These are phyloP conservation scores for Tetranychus piercei DNA, from an alignment of 2,888 invertebrate genomes.

Conservation along the genomic window DNA sequence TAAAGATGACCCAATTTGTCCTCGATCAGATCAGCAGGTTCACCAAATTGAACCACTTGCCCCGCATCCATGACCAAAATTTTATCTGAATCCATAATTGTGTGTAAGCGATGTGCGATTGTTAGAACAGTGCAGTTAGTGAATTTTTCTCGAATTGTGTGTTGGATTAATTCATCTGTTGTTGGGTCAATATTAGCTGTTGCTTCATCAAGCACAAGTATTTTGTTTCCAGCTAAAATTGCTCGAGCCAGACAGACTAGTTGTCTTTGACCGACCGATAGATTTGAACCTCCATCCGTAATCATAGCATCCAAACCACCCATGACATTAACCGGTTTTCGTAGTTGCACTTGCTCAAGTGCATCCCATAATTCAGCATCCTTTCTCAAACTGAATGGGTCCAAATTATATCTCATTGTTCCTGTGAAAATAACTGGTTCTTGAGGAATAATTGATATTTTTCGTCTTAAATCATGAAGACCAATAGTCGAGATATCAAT, in stretches of 20 bases:
- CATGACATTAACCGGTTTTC: conserved; percentile 45
- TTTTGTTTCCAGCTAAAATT: conserved; percentile 58
- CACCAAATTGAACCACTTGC: conserved; percentile 39
- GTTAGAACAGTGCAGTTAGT: conserved; percentile 41
- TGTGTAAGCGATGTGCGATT: conserved; percentile 46
- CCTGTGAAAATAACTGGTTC: conserved; percentile 75
- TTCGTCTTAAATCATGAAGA: conserved; percentile 51
- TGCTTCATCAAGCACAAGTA: conserved; percentile 74
- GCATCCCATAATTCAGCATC: conserved; percentile 65
- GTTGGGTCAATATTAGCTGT: conserved; percentile 73
- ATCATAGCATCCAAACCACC: conserved; percentile 51
- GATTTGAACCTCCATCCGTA: conserved; percentile 54
- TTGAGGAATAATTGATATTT: conserved; percentile 79
- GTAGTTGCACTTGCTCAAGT: conserved; percentile 62
- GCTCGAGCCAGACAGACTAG: conserved; percentile 73
- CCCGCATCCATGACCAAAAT: conserved; percentile 55
- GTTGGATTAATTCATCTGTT: conserved; percentile 48
- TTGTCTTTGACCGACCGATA: conserved; percentile 75
- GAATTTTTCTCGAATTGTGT: conserved; percentile 60
- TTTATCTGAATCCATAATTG: conserved; percentile 77
- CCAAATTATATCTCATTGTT: conserved; percentile 66
- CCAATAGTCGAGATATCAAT: conserved; percentile 34
- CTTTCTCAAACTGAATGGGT: conserved; percentile 62
- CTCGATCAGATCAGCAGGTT: conserved; percentile 44
- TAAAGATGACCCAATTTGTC: conserved; percentile 31